Evolutionary conservation across 37 sponge, comb jelly and placozoan genomes (phyloP).

Genomic region (Tethya wilhelma): DNA sequence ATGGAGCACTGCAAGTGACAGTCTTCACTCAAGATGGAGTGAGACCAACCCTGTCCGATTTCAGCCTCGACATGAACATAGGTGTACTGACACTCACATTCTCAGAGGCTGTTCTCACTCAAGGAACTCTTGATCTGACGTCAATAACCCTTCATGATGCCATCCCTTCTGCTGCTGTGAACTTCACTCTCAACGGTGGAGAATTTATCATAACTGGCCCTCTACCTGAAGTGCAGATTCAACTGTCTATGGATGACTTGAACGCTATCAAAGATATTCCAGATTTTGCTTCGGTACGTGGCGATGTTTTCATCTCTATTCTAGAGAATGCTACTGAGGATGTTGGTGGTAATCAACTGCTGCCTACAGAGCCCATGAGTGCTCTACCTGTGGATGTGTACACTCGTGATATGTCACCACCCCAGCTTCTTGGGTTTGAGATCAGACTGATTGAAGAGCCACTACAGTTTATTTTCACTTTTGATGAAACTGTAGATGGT

Average conservation of each 20-base stretch:
- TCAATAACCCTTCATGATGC: constrained; percentile 58
- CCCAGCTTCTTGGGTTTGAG: constrained; percentile 72
- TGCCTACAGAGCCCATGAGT: constrained; percentile 11
- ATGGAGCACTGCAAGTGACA: constrained; percentile 59
- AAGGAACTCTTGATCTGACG: constrained; percentile 32
- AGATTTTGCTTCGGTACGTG: constrained; percentile 45
- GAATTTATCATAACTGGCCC: constrained; percentile 15
- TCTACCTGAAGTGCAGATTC: constrained; percentile 44
- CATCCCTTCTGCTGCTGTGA: constrained; percentile 11
- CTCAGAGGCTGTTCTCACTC: constrained; percentile 65
- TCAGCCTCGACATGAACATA: constrained; percentile 78
- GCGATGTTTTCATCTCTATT: constrained; percentile 59
- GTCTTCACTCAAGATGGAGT: constrained; percentile 45
- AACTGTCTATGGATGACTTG: constrained; percentile 39
- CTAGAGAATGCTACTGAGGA: constrained; percentile 49
- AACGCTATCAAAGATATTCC: constrained; percentile 72
- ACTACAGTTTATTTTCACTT: constrained; percentile 65
- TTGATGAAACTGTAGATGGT: constrained; percentile 73
- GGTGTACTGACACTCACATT: constrained; percentile 77
- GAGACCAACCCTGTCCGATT: constrained; percentile 55
- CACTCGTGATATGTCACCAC: constrained; percentile 60
- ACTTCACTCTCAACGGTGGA: constrained; percentile 47
- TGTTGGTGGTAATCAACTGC: constrained; percentile 38
- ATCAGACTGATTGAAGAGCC: constrained; percentile 72
- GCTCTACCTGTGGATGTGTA: constrained; percentile 37